Evolutionary conservation across 2,888 invertebrate genomes (phyloP).

Genomic region (Diploptera punctata): DNA sequence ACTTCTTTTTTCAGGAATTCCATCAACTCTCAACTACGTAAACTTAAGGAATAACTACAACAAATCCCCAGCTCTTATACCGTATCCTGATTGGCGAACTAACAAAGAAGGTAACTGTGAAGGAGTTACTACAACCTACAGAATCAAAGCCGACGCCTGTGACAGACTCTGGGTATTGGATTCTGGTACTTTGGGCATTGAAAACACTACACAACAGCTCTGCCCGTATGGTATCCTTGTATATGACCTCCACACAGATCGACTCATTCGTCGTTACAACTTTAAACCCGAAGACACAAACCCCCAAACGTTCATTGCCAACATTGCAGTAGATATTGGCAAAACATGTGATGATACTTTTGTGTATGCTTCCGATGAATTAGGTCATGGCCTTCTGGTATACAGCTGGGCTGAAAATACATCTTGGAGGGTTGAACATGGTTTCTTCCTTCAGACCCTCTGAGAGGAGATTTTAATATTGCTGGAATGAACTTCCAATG

Average conservation of each 20-base stretch:
- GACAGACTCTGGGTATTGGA: conserved; percentile 85
- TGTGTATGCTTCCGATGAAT: conserved; percentile 82
- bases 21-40: conserved; percentile 82
- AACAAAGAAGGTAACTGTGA: conserved; percentile 80
- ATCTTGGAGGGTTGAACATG: conserved; percentile 76
- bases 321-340: conserved; percentile 81
- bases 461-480: conserved; percentile 78
- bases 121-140: conserved; percentile 77
- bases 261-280: conserved; percentile 65
- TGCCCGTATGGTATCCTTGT: conserved; percentile 82
- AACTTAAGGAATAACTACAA: conserved; percentile 60
- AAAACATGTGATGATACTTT: conserved; percentile 74
- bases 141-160: conserved; percentile 68
- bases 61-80: conserved; percentile 76
- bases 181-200: conserved; percentile 83
- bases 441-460: conserved; percentile 82
- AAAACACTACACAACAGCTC: conserved; percentile 74
- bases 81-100: conserved; percentile 78
- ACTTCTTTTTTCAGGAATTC: conserved; percentile 66
- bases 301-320: conserved; percentile 82
- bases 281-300: conserved; percentile 76
- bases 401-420: conserved; percentile 79
- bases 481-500: conserved; percentile 82
- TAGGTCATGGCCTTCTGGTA: conserved; percentile 80
- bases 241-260: conserved; percentile 77